Evolutionary conservation across 2,113 vertebrate genomes (phyloP).

Genomic region (Poecilia latipinna): DNA sequence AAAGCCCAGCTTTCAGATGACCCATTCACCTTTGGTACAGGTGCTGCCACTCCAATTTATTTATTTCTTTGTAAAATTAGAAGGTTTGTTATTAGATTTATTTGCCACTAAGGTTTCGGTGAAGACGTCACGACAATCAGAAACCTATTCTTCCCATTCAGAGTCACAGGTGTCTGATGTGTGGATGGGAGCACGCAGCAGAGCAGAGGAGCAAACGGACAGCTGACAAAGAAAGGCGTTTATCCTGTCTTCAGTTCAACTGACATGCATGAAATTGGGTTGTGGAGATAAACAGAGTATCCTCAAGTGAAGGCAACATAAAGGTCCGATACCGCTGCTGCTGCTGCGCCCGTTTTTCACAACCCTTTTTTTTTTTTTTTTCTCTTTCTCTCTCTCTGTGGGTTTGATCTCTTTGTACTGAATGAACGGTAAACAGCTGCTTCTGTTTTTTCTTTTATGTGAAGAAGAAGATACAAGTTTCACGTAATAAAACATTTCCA

Average conservation of each 20-base stretch:
- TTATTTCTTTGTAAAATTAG: constrained; percentile 16
- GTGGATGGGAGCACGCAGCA: not conserved
- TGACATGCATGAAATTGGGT: constrained; percentile 9
- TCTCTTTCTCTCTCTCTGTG: not conserved
- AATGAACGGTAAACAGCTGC: not conserved
- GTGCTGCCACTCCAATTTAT: constrained; percentile 20
- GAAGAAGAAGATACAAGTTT: not conserved
- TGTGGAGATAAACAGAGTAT: constrained; percentile 3
- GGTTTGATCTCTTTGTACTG: not conserved
- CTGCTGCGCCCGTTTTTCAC: not conserved
- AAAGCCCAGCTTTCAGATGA: constrained; percentile 63
- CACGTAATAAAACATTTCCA: not conserved
- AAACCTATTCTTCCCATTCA: constrained; percentile 26
- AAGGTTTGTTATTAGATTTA: not conserved
- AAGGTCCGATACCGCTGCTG: not conserved
- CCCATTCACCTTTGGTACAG: constrained; percentile 54
- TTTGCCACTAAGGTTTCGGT: not conserved
- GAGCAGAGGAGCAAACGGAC: not conserved
- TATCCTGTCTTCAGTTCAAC: not conserved
- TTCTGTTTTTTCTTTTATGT: not conserved
- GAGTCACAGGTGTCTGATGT: constrained; percentile 41
- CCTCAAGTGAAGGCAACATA: not conserved
- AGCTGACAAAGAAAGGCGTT: constrained; percentile 17
- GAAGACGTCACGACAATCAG: constrained; percentile 1
- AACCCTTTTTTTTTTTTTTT: too few relatives aligned